These are phyloP conservation scores for Hypsopygia costalis DNA, from an alignment of 2,888 invertebrate genomes.

Conservation along the genomic window DNA sequence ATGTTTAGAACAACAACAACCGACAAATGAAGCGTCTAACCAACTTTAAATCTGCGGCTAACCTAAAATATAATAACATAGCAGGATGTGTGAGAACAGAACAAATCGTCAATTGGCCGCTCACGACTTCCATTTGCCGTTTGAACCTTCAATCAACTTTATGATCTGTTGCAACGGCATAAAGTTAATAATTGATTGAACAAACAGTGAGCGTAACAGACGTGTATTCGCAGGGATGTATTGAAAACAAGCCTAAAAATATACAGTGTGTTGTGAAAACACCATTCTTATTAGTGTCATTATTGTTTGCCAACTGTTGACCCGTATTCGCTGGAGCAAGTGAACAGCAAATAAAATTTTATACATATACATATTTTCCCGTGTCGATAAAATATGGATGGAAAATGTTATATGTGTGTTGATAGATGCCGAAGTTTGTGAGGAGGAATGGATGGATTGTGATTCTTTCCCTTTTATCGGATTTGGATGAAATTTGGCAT, in stretches of 20 bases:
- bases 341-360: too few species aligned
- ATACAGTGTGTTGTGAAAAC: slow-evolving; percentile 5
- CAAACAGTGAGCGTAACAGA: neutral
- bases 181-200: neutral
- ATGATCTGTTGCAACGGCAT: neutral
- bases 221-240: neutral
- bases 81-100: neutral
- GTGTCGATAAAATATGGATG: too few species aligned
- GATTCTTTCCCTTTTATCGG: too few species aligned
- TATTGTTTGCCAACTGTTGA: neutral
- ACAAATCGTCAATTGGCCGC: neutral
- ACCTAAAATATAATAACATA: too few species aligned
- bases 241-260: slow-evolving; percentile 7
- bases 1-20: too few species aligned
- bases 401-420: too few species aligned
- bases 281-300: neutral
- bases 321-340: neutral
- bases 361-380: too few species aligned
- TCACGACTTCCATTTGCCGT: neutral
- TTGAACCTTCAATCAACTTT: neutral
- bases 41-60: too few species aligned
- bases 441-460: too few species aligned
- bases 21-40: too few species aligned
- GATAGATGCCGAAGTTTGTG: too few species aligned
- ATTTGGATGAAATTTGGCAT: too few species aligned